Evolutionary conservation across 1,140 invertebrate species (phyloP).

Genomic region (Nasonia vitripennis): DNA sequence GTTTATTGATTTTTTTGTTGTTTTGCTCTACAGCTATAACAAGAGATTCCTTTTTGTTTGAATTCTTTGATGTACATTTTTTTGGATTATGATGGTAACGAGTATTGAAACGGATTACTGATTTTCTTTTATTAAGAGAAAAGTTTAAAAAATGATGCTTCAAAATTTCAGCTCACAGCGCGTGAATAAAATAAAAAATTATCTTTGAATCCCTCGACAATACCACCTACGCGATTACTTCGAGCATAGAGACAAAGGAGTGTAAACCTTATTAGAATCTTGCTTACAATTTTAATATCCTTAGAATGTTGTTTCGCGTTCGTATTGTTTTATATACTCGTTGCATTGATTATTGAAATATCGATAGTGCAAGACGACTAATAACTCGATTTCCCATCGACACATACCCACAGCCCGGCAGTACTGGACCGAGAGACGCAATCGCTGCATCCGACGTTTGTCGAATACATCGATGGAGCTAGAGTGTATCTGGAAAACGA

Average conservation of each 20-base stretch:
- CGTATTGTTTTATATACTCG: background rate
- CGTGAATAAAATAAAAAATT: too few species aligned
- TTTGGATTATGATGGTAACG: too few species aligned
- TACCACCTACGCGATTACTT: background rate
- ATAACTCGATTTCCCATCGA: background rate
- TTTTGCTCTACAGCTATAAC: too few species aligned
- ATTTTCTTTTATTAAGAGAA: too few species aligned
- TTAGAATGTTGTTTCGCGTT: background rate
- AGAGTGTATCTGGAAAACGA: slow-evolving; percentile 93
- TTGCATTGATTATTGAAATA: background rate
- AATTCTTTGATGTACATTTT: too few species aligned
- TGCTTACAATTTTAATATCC: background rate
- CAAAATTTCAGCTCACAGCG: too few species aligned
- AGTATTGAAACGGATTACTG: too few species aligned
- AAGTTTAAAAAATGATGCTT: too few species aligned
- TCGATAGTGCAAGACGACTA: background rate
- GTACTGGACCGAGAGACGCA: slow-evolving; percentile 89
- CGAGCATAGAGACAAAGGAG: background rate
- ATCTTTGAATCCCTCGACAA: background rate
- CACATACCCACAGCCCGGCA: slow-evolving; percentile 80
- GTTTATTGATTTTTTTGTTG: background rate
- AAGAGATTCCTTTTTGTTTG: too few species aligned
- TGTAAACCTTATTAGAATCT: background rate
- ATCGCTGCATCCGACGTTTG: slow-evolving; percentile 89
- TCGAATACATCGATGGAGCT: slow-evolving; percentile 97